These are phyloP conservation scores for Bolinopsis microptera DNA, from an alignment of 37 sponge, comb jelly and placozoan genomes.

Conservation along the genomic window DNA sequence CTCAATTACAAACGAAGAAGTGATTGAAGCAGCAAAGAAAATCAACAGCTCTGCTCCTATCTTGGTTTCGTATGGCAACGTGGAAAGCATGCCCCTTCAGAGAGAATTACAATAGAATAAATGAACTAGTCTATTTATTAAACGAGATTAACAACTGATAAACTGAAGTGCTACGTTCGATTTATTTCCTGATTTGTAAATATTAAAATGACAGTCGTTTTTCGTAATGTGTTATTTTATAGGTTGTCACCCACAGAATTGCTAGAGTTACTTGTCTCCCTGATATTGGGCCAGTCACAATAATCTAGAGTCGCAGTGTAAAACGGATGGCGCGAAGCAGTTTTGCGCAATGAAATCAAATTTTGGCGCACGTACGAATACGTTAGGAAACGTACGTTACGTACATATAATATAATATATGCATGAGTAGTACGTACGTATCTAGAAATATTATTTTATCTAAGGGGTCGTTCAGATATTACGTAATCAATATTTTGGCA, in stretches of 20 bases:
- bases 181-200: neutral
- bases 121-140: neutral
- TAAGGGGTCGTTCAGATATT: too few relatives aligned
- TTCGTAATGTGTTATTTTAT: neutral
- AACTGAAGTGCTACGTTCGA: neutral
- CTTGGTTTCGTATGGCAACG: constrained; percentile 47
- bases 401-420: too few relatives aligned
- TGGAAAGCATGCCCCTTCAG: constrained; percentile 54
- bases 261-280: neutral
- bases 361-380: too few relatives aligned
- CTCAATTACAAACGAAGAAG: constrained; percentile 23
- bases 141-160: neutral
- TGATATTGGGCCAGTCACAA: neutral
- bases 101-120: constrained; percentile 8
- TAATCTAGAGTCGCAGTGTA: neutral
- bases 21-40: neutral
- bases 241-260: neutral
- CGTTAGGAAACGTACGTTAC: too few relatives aligned
- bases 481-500: too few relatives aligned
- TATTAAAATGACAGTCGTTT: neutral
- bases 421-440: too few relatives aligned
- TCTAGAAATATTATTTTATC: too few relatives aligned
- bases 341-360: too few relatives aligned
- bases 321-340: neutral
- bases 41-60: neutral